Evolutionary conservation across 2,888 invertebrate genomes (phyloP).

Genomic region (Acleris emargana): DNA sequence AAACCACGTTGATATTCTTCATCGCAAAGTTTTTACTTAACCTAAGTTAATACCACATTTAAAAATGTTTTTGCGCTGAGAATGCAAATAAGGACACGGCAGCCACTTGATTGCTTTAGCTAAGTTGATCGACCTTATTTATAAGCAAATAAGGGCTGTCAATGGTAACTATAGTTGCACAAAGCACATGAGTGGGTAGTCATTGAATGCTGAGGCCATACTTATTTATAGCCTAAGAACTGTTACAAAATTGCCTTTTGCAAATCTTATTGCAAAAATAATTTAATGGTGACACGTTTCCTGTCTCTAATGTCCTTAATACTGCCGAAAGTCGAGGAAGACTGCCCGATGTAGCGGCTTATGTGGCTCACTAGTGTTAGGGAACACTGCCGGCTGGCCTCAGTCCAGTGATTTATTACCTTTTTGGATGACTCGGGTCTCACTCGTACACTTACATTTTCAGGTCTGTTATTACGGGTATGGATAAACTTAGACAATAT

Average conservation of each 20-base stretch:
- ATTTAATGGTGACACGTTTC: conserved; percentile 15
- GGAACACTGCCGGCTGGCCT: conserved; percentile 13
- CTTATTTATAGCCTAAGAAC: too few relatives aligned
- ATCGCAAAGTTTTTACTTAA: too few relatives aligned
- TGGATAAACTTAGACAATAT: background rate
- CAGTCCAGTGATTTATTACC: conserved; percentile 27
- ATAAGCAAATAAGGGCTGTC: too few relatives aligned
- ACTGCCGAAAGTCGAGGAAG: conserved; percentile 23
- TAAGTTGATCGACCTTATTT: too few relatives aligned
- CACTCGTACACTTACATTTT: background rate
- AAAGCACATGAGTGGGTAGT: too few relatives aligned
- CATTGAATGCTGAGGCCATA: too few relatives aligned
- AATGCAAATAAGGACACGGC: too few relatives aligned
- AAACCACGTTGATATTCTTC: too few relatives aligned
- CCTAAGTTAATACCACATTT: too few relatives aligned
- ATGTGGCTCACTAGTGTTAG: conserved; percentile 26
- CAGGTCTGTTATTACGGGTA: background rate
- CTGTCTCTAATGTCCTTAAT: conserved; percentile 22
- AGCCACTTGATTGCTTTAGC: too few relatives aligned
- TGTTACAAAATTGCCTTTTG: background rate
- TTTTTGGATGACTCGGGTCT: conserved; percentile 7
- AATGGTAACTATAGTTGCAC: too few relatives aligned
- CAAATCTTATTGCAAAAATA: conserved; percentile 1
- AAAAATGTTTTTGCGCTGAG: too few relatives aligned
- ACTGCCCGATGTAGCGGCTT: conserved; percentile 25